phyloP scores from a whole-genome alignment of 1,140 invertebrate genomes.

The Brachionus paranguensis region DNA sequence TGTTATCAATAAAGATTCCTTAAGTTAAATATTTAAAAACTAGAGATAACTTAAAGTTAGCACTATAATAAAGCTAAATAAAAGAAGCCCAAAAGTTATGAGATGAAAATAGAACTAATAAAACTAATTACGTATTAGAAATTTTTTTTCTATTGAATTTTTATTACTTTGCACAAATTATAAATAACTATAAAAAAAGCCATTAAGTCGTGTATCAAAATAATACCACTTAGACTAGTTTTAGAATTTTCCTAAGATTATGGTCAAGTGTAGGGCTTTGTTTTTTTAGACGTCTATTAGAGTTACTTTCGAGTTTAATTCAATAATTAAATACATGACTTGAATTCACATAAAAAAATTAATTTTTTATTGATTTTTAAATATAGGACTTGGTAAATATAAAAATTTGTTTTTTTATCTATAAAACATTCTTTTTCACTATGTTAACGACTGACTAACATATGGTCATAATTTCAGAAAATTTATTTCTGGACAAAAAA shows the following conservation, averaged over 20 bases:
- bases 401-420: not conserved
- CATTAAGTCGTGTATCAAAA: slow-evolving; percentile 22
- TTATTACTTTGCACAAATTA: not conserved
- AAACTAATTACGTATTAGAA: slow-evolving; percentile 22
- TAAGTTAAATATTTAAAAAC: not conserved
- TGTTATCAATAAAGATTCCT: not conserved
- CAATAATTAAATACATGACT: slow-evolving; percentile 16
- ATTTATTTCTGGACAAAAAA: slow-evolving; percentile 1
- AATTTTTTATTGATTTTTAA: not conserved
- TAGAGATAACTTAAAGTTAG: not conserved
- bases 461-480: not conserved
- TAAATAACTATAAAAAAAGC: slow-evolving; percentile 4
- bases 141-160: not conserved
- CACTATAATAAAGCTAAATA: not conserved
- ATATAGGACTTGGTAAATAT: not conserved
- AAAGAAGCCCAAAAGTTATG: not conserved
- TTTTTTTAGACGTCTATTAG: slow-evolving; percentile 34
- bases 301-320: not conserved
- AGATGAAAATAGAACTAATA: not conserved
- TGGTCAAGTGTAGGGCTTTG: slow-evolving; percentile 18
- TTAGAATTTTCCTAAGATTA: slow-evolving; percentile 22
- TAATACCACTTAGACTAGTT: slow-evolving; percentile 30
- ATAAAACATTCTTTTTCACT: slow-evolving; percentile 12
- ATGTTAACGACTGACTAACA: not conserved
- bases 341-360: slow-evolving; percentile 22